Base-by-base conservation (phyloP, 2,113 vertebrate species). In the Eira barbara region DNA sequence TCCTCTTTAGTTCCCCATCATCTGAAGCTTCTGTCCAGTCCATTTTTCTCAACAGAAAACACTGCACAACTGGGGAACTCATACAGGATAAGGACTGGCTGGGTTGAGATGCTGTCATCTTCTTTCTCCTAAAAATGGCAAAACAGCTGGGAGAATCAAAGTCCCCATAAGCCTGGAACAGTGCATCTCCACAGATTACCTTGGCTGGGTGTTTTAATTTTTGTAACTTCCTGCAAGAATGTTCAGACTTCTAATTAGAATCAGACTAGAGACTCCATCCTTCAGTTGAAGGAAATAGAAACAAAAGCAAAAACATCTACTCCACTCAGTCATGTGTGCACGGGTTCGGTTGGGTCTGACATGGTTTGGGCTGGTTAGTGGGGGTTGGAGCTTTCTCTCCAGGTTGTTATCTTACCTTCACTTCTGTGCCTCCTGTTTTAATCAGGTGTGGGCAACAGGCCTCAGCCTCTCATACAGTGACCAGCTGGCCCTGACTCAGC, bases 391-490 rank as follows among this genome's bases (percentile, higher is more conserved):
- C 31, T 85, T 39, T 39, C 69, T 78, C 39, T 78, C n/a, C 61
- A 7, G 17, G n/a, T 61, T 34, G 23, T 4, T 29, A 25, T 25
- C 18, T 47, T 73, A 61, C 27, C 29, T n/a, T 92, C 23, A 47
- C 49, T 42, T 95, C 42, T 86, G 3, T 6, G 94, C 23, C 91
- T 97, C 96, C 80, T 96, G 21, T 96, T 95, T 96, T 76, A 23
- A 34, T 93, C 98, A 99, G 99, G 99, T 99, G 49, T 99, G 99
- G 99, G 99, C 99, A 87, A 98, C 99, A 80, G 99, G 99, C 98
- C 99, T 99, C 74, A 98, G 99, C 98, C 97, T 99, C 85, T 97
- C 98, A n/a, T 99, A 99, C 49, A 99, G 99, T 97, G 99, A 99
- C 98, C 99, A 99, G 98, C 98, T 99, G 98, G 99, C 99, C 97